Percentiles rank a stretch among this genome's conserved stretches.
Conservation (phyloP, 2,797 vertebrate species). For the Peromyscus eremicus region DNA sequence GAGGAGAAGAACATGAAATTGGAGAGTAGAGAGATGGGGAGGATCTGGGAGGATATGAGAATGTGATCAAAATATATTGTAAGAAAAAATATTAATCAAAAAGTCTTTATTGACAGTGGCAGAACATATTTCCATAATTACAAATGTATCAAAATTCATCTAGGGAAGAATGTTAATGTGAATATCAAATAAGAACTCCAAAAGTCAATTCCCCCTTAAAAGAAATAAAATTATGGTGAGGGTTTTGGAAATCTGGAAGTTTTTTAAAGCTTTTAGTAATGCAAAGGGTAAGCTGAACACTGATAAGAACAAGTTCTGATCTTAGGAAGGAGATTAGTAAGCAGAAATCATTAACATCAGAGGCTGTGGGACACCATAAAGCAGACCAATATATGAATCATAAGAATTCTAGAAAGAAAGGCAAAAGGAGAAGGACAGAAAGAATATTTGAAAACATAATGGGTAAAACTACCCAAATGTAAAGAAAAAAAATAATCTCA, state of each 20-base stretch:
- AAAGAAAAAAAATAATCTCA: not conserved
- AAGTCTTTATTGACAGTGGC: not conserved
- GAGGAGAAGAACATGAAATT: not conserved
- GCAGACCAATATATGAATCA: not conserved
- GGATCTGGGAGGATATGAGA: not conserved
- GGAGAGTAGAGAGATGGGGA: not conserved
- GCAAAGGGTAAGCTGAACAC: not conserved
- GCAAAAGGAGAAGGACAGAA: not conserved
- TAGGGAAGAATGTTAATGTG: not conserved
- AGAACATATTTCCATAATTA: not conserved
- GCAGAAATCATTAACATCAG: not conserved
- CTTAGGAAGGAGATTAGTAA: not conserved
- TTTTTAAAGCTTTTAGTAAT: not conserved
- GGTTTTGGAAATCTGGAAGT: not conserved
- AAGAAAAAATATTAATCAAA: not conserved
- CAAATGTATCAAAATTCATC: not conserved
- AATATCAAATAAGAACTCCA: not conserved
- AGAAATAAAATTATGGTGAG: not conserved
- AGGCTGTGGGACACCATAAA: not conserved
- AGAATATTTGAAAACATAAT: not conserved
- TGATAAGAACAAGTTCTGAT: not conserved
- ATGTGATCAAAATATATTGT: not conserved
- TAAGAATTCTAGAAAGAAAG: not conserved
- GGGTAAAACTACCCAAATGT: not conserved
- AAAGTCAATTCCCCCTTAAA: not conserved